Conservation (phyloP, 2,113 vertebrate genomes). For the Lutjanus erythropterus region DNA sequence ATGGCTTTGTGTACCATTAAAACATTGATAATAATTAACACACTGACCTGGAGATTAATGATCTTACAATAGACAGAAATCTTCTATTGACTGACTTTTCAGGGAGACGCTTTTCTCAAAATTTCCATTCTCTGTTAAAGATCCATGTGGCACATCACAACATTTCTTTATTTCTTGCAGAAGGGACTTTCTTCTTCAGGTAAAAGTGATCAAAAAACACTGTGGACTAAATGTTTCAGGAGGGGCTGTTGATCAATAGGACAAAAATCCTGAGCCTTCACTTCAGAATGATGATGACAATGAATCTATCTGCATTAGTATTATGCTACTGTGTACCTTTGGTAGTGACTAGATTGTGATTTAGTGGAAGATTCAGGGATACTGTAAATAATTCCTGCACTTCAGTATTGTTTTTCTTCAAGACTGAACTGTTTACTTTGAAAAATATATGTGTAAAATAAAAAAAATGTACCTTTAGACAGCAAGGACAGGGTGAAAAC, state of each 20-base stretch:
- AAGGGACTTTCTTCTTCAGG: not conserved
- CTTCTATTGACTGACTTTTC: not conserved
- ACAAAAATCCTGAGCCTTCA: constrained; percentile 66
- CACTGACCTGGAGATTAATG: too few relatives aligned
- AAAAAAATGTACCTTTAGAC: not conserved
- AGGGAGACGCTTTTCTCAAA: not conserved
- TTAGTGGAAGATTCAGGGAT: not conserved
- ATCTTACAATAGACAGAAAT: not conserved
- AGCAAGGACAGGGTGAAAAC: constrained; percentile 35
- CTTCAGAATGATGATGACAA: constrained; percentile 30
- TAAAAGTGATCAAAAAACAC: not conserved
- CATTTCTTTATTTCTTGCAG: not conserved
- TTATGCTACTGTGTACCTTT: not conserved
- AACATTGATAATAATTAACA: not conserved
- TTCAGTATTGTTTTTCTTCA: not conserved
- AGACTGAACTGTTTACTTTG: not conserved
- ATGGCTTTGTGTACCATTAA: not conserved
- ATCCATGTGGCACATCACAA: not conserved
- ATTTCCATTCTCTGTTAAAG: too few relatives aligned
- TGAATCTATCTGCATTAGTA: constrained; percentile 33
- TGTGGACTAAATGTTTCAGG: not conserved
- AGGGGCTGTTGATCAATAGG: constrained; percentile 59
- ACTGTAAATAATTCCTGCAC: not conserved
- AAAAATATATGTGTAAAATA: not conserved
- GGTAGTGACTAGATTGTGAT: not conserved